phyloP scores from a whole-genome alignment of 2,113 vertebrate genomes.

The Takifugu bimaculatus region DNA sequence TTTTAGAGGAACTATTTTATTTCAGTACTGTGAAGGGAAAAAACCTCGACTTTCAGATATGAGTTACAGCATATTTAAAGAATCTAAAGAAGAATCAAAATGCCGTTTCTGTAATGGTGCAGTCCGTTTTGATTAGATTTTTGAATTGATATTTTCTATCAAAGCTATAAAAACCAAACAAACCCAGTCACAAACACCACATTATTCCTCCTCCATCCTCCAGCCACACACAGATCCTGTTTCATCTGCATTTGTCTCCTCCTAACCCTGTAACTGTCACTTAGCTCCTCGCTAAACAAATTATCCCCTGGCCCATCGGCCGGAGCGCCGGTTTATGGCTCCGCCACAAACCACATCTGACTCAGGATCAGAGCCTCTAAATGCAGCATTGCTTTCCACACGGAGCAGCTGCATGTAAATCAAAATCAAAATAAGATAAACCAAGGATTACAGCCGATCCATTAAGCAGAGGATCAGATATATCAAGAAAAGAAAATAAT shows the following conservation, averaged over 20 bases:
- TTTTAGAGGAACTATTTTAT: neutral
- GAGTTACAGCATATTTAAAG: neutral
- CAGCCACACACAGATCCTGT: neutral
- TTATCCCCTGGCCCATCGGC: constrained; percentile 38
- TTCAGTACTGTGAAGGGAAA: neutral
- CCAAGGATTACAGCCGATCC: neutral
- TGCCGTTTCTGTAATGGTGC: neutral
- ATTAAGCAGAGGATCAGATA: too few relatives aligned
- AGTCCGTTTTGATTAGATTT: neutral
- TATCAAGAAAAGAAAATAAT: too few relatives aligned
- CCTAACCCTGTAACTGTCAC: constrained; percentile 13
- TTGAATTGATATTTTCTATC: too few relatives aligned
- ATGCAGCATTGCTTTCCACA: neutral
- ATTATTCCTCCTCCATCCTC: neutral
- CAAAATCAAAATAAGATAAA: constrained; percentile 18
- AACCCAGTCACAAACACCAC: too few relatives aligned
- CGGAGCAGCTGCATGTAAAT: neutral
- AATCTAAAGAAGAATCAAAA: neutral
- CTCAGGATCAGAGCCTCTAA: neutral
- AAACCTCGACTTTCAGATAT: too few relatives aligned
- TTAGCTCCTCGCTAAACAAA: constrained; percentile 16
- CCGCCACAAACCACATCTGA: constrained; percentile 36
- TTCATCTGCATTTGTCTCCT: constrained; percentile 2
- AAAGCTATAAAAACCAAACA: too few relatives aligned
- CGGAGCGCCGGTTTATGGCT: constrained; percentile 5